Conservation (phyloP, 1,140 invertebrate species). For the Thrips palmi region DNA sequence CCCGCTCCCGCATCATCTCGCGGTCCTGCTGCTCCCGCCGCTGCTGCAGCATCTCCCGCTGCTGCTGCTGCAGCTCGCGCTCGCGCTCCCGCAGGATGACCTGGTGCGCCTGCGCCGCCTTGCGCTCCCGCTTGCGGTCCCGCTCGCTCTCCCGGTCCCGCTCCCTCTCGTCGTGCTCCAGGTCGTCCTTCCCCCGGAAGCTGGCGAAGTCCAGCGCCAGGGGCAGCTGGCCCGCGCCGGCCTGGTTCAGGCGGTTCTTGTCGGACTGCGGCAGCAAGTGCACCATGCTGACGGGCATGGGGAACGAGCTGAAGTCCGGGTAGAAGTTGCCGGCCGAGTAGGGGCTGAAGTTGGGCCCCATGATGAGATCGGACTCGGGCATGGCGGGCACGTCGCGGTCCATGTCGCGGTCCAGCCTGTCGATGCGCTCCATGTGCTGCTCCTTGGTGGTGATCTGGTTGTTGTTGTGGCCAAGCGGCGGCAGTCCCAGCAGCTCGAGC, state of each 20-base stretch:
- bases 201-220: slow-evolving; percentile 29
- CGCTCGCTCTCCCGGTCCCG: too few species aligned
- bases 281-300: slow-evolving; percentile 64
- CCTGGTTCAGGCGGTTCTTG: slow-evolving; percentile 40
- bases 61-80: too few species aligned
- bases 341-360: slow-evolving; percentile 28
- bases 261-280: slow-evolving; percentile 59
- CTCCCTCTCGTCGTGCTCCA: too few species aligned
- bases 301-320: slow-evolving; percentile 62
- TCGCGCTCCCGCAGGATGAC: too few species aligned
- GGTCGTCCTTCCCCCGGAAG: too few species aligned
- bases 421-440: slow-evolving; percentile 17
- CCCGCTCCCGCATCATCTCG: too few species aligned
- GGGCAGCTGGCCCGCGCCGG: slow-evolving; percentile 28
- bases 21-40: too few species aligned
- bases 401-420: too few species aligned
- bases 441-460: slow-evolving; percentile 41
- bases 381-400: too few species aligned
- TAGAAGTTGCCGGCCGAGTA: slow-evolving; percentile 45
- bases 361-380: slow-evolving; percentile 18
- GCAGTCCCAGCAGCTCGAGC: slow-evolving; percentile 46
- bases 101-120: too few species aligned
- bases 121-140: too few species aligned
- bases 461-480: slow-evolving; percentile 36
- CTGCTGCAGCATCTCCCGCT: too few species aligned